Percentiles rank a stretch among this genome's conserved stretches.
These are phyloP conservation scores for Apamea sordens DNA, from an alignment of 2,888 invertebrate species.

Conservation along the genomic window DNA sequence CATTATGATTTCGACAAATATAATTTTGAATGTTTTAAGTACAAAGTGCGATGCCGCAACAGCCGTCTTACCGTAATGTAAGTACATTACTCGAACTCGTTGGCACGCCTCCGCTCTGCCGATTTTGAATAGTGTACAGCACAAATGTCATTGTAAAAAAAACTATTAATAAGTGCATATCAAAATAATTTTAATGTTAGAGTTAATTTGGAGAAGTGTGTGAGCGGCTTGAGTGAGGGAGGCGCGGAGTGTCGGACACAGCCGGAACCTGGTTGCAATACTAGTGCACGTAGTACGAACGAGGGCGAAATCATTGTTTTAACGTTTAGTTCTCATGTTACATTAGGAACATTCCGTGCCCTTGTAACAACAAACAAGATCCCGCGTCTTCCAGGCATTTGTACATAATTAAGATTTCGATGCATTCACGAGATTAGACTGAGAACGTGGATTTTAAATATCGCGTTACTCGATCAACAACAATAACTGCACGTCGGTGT, in stretches of 20 bases:
- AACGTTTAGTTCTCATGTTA: conserved; percentile 42
- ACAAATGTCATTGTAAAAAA: conserved; percentile 88
- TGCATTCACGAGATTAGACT: conserved; percentile 61
- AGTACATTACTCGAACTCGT: conserved; percentile 71
- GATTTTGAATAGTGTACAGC: conserved; percentile 85
- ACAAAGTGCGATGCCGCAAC: conserved; percentile 76
- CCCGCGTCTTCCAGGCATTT: conserved; percentile 61
- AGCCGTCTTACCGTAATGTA: conserved; percentile 71
- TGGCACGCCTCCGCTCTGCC: conserved; percentile 70
- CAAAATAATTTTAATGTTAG: conserved; percentile 88
- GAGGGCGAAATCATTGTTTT: conserved; percentile 42
- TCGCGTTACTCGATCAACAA: conserved; percentile 53
- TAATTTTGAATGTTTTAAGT: conserved; percentile 75
- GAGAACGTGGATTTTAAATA: conserved; percentile 51
- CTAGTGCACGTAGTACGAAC: conserved; percentile 41
- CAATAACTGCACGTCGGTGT: conserved; percentile 54
- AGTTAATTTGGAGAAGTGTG: conserved; percentile 82
- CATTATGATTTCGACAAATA: conserved; percentile 71
- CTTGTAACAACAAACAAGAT: conserved; percentile 54
- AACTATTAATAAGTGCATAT: conserved; percentile 88
- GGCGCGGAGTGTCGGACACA: conserved; percentile 65
- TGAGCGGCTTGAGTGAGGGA: conserved; percentile 72
- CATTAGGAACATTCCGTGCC: conserved; percentile 59
- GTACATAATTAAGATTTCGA: conserved; percentile 59
- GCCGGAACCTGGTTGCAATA: conserved; percentile 67